Base-by-base conservation (phyloP, 2,797 vertebrate genomes). In the Lacerta bilineata region DNA sequence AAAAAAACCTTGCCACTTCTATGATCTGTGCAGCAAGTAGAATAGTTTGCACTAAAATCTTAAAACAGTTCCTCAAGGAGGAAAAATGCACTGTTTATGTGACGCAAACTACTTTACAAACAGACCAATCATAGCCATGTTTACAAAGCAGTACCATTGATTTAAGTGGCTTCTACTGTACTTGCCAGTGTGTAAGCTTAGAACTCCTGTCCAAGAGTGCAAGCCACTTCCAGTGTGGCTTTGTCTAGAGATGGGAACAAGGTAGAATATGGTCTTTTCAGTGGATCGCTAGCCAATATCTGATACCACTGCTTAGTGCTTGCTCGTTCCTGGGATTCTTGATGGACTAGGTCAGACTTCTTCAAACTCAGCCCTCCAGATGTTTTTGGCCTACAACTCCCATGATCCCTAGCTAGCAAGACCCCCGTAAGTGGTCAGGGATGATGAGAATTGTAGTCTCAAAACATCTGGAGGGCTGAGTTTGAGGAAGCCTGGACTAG, bases 101-200 rank as follows among this genome's bases (percentile, higher is more conserved):
- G 69, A 76, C 27, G 36, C 33, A 89, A 80, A 85, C 15, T 39
- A 78, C 25, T 80, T 36, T 43, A 72, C 9, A 85, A 72, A 43
- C 55, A 85, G 29, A 23, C 50, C 20, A 68, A 64, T 5, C 59
- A 23, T 61, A 75, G 59, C 59, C 3, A 1, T 87, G 15, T 43
- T 76, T 80, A 55, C 23, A 41, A 64, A 86, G 61, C 33, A 36
- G n/a, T 15, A 8, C 64, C 74, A 85, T 75, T 77, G 18, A 27
- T 83, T 39, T 39, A 29, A 64, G 29, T 33, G 36, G 29, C 8
- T 27, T 29, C 27, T 79, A 39, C 50, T 55, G 50, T 55, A 55
- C 25, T 61, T 33, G n/a, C n/a, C 46, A 39, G 23, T 61, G 29
- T 33, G n/a, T 39, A 71, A 59, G 43, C 74, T 55, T 88, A 13